Conservation (phyloP, 2,113 vertebrate genomes). For the Prietella phreatophila region DNA sequence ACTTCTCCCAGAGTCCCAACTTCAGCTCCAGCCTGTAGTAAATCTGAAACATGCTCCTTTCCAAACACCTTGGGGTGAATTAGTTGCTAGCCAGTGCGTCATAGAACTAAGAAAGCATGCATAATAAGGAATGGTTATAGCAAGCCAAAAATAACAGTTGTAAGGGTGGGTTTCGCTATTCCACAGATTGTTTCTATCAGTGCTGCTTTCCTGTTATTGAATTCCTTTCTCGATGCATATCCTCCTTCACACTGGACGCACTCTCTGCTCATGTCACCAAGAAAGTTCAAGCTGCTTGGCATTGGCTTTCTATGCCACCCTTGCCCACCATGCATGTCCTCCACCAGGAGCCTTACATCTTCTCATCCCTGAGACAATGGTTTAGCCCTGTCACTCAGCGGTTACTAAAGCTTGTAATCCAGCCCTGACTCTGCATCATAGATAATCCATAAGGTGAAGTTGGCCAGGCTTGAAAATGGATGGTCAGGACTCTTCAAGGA, state of each 20-base stretch:
- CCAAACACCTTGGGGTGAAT: slow-evolving; percentile 12
- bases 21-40: slow-evolving; percentile 40
- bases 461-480: neutral
- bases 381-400: neutral
- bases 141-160: slow-evolving; percentile 71
- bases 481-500: neutral
- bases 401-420: neutral
- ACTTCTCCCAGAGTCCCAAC: slow-evolving; percentile 51
- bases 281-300: slow-evolving; percentile 28
- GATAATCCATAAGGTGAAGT: neutral
- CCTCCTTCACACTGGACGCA: slow-evolving; percentile 61
- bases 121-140: slow-evolving; percentile 59
- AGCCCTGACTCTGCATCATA: neutral
- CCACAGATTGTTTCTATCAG: slow-evolving; percentile 76
- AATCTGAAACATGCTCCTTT: slow-evolving; percentile 9
- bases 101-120: slow-evolving; percentile 57
- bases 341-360: neutral
- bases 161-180: slow-evolving; percentile 75
- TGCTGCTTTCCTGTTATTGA: slow-evolving; percentile 79
- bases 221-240: slow-evolving; percentile 74
- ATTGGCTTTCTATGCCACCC: neutral
- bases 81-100: slow-evolving; percentile 36
- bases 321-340: neutral
- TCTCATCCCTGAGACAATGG: neutral
- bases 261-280: slow-evolving; percentile 59